Evolutionary conservation across 2,888 invertebrate species (phyloP).

Genomic region (Argyresthia goedartella): DNA sequence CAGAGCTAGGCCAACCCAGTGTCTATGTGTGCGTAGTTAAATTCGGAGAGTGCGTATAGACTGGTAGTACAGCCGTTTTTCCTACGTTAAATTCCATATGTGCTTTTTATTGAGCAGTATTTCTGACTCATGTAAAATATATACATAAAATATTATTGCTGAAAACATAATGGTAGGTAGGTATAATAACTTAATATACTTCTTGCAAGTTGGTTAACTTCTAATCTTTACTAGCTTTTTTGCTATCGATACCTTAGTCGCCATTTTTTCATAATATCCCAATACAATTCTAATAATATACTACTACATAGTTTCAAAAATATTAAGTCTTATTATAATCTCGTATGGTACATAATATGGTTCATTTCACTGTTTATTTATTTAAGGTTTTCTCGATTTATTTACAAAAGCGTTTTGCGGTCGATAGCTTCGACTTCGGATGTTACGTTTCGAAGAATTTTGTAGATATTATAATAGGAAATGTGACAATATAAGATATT

Average conservation of each 20-base stretch:
- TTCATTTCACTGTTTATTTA: slow-evolving; percentile 14
- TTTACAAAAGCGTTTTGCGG: slow-evolving; percentile 20
- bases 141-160: slow-evolving; percentile 30
- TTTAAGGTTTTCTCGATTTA: slow-evolving; percentile 9
- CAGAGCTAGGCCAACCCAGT: no score
- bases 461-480: slow-evolving; percentile 17
- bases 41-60: not conserved
- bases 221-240: no score
- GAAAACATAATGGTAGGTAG: slow-evolving; percentile 22
- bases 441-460: slow-evolving; percentile 8
- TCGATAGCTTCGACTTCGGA: not conserved
- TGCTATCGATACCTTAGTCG: no score
- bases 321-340: slow-evolving; percentile 47
- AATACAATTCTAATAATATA: not conserved
- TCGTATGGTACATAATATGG: slow-evolving; percentile 31
- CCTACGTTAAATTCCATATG: slow-evolving; percentile 63
- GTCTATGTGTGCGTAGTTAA: no score
- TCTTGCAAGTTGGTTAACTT: no score
- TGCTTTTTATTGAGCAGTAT: slow-evolving; percentile 54
- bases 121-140: slow-evolving; percentile 28
- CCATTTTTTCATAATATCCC: slow-evolving; percentile 5
- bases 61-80: slow-evolving; percentile 13
- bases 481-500: slow-evolving; percentile 12
- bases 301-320: slow-evolving; percentile 43
- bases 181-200: slow-evolving; percentile 15